Base-by-base conservation (phyloP, 2,797 vertebrate genomes). In the Sciurus vulgaris region DNA sequence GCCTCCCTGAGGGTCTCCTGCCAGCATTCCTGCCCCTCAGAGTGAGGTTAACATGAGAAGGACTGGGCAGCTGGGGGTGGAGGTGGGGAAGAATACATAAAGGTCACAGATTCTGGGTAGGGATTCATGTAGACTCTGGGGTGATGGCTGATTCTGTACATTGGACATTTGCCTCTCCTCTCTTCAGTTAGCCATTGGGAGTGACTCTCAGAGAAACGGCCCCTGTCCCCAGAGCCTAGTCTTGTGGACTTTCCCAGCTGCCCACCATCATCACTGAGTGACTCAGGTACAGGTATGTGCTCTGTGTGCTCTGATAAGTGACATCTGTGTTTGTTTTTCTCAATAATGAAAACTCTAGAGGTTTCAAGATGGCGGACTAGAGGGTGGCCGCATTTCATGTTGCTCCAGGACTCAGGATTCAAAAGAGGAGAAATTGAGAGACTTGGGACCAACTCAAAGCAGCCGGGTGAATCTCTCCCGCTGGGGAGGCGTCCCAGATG, bases 301-400 rank as follows among this genome's bases (percentile, higher is more conserved):
- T 20, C 83, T 82, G 41, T 2, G 33, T 63, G 30, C 33, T 89
- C 59, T 92, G 20, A 17, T 30, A 44, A 51, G 33, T 70, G 65
- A 95, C 54, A 86, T 51, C 54, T 91, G 54, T 33, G 63, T 35
- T 84, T 56, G 41, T 56, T 86, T 86, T 56, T 41, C 63, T 89
- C 54, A 78, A 41, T 59, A 73, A 74, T 22, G 26, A 93, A n/a
- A n/a, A n/a, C n/a, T n/a, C n/a, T n/a, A n/a, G n/a, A n/a, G n/a
- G n/a, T n/a, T n/a, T n/a, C n/a, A n/a, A n/a, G n/a, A n/a, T n/a
- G n/a, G n/a, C n/a, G n/a, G n/a, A n/a, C n/a, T n/a, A n/a, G n/a
- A n/a, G n/a, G n/a, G n/a, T n/a, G n/a, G n/a, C n/a, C n/a, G n/a
- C n/a, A n/a, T n/a, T n/a, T n/a, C n/a, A n/a, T n/a, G n/a, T n/a